Conservation (phyloP, 2,888 invertebrate species). For the Linnaemya vulpina region DNA sequence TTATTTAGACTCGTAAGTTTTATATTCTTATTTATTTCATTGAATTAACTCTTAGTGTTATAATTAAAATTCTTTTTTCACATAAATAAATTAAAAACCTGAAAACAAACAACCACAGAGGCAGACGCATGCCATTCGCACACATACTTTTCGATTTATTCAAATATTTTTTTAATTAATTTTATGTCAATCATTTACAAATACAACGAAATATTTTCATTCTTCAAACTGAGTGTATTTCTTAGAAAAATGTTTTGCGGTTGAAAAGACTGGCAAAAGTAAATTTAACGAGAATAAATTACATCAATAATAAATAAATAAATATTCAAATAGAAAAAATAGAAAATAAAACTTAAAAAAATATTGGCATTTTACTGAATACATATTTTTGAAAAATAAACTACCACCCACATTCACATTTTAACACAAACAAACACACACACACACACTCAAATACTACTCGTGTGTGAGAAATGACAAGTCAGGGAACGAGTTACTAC, state of each 20-base stretch:
- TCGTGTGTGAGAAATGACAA: neutral
- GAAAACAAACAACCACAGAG: slow-evolving; percentile 28
- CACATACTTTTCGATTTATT: neutral
- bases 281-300: slow-evolving; percentile 40
- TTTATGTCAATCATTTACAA: slow-evolving; percentile 59
- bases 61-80: slow-evolving; percentile 37
- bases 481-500: slow-evolving; percentile 1
- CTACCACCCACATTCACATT: slow-evolving; percentile 15
- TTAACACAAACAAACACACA: neutral
- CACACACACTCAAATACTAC: neutral
- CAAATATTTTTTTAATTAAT: slow-evolving; percentile 59
- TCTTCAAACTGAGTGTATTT: slow-evolving; percentile 19
- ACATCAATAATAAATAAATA: slow-evolving; percentile 22
- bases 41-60: slow-evolving; percentile 30
- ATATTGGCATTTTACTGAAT: slow-evolving; percentile 19
- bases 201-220: slow-evolving; percentile 11
- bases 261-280: slow-evolving; percentile 14
- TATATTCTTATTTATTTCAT: neutral
- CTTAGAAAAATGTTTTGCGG: slow-evolving; percentile 44
- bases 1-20: neutral
- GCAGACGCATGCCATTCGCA: slow-evolving; percentile 2
- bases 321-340: slow-evolving; percentile 22
- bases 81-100: slow-evolving; percentile 11
- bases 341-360: neutral
- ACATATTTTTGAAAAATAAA: slow-evolving; percentile 15